These are phyloP conservation scores for Pseudochromis fuscus DNA, from an alignment of 2,797 vertebrate species.

Conservation along the genomic window DNA sequence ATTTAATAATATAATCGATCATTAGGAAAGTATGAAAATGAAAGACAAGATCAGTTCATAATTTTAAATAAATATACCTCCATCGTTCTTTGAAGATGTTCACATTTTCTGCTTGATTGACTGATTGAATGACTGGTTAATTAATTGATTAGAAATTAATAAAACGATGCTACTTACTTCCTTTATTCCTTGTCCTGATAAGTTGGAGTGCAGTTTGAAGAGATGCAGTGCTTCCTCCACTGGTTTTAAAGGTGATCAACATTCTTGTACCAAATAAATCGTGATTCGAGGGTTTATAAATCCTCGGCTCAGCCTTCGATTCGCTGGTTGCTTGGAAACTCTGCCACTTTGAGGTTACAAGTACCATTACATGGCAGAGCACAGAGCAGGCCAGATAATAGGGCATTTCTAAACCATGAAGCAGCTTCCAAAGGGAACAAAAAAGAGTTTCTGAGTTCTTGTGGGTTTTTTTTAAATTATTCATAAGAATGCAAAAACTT, in stretches of 20 bases:
- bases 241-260: conserved; percentile 57
- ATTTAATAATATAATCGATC: too few species aligned
- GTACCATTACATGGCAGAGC: conserved; percentile 74
- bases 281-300: conserved; percentile 88
- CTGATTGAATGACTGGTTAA: too few species aligned
- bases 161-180: conserved; percentile 53
- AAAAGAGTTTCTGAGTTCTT: too few species aligned
- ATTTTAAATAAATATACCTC: too few species aligned
- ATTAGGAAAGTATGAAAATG: too few species aligned
- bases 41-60: too few species aligned
- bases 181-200: conserved; percentile 19
- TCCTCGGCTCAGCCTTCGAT: conserved; percentile 89
- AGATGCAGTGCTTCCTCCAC: conserved; percentile 34
- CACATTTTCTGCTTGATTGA: too few species aligned
- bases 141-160: not conserved
- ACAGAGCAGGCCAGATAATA: conserved; percentile 66
- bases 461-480: conserved; percentile 16
- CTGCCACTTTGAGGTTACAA: conserved; percentile 82
- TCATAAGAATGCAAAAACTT: conserved; percentile 40
- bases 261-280: conserved; percentile 82
- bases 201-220: conserved; percentile 31
- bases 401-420: conserved; percentile 35
- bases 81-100: too few species aligned
- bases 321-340: conserved; percentile 93
- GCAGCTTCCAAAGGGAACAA: conserved; percentile 34